Percentiles rank a stretch among this genome's conserved stretches.
These are phyloP conservation scores for Chloroclystis v-ata DNA, from an alignment of 2,888 invertebrate species.

Conservation along the genomic window DNA sequence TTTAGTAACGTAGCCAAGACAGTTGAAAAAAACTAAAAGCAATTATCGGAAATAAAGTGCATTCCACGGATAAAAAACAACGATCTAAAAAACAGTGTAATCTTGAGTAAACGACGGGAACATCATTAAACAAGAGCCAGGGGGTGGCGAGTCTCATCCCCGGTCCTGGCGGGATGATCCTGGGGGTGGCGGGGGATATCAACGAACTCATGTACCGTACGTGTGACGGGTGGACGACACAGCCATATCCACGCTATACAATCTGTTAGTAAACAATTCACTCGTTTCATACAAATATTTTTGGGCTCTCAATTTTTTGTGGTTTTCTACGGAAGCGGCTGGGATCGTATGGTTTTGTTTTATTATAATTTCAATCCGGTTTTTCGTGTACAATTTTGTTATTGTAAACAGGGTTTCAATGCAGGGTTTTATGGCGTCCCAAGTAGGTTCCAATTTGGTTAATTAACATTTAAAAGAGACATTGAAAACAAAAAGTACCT, in stretches of 20 bases:
- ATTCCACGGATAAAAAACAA: constrained; percentile 28
- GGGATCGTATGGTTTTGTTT: constrained; percentile 16
- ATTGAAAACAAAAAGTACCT: too few species aligned
- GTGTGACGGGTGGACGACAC: constrained; percentile 61
- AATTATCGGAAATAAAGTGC: constrained; percentile 27
- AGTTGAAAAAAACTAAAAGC: constrained; percentile 16
- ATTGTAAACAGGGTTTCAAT: not conserved
- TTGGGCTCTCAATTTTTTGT: constrained; percentile 16
- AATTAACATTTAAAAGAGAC: too few species aligned
- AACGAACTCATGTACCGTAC: constrained; percentile 72
- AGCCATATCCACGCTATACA: constrained; percentile 56
- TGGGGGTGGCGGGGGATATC: constrained; percentile 60
- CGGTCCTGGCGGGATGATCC: constrained; percentile 56
- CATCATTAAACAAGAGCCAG: constrained; percentile 67
- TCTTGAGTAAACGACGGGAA: constrained; percentile 64
- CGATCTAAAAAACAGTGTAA: constrained; percentile 52
- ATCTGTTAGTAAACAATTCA: constrained; percentile 75
- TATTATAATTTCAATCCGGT: constrained; percentile 17
- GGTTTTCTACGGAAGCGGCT: constrained; percentile 22
- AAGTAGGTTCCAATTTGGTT: not conserved
- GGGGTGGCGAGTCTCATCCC: constrained; percentile 50
- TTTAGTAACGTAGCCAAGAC: too few species aligned
- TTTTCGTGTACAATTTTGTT: constrained; percentile 1
- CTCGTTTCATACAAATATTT: constrained; percentile 36
- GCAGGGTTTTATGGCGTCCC: not conserved